Evolutionary conservation across 92 coral and sea anemone species (phyloP).

Genomic region (Epizoanthus ramosus): DNA sequence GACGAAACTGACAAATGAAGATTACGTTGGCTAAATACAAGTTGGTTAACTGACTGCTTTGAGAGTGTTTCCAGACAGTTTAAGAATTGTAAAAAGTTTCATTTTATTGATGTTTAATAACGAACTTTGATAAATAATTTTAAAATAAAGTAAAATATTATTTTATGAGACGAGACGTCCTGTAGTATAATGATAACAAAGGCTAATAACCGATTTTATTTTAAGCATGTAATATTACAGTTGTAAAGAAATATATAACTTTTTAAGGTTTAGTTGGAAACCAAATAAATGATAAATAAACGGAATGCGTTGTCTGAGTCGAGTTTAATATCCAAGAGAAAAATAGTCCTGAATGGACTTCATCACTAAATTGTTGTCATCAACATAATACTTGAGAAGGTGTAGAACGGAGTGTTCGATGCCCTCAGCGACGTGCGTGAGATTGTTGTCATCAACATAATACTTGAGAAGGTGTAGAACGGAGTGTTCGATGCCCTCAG

Average conservation of each 20-base stretch:
- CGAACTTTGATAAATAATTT: not conserved
- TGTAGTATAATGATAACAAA: not conserved
- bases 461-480: too few relatives aligned
- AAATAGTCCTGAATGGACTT: too few relatives aligned
- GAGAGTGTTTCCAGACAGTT: too few relatives aligned
- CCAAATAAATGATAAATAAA: not conserved
- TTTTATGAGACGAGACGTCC: not conserved
- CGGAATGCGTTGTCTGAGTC: not conserved
- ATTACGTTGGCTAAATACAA: too few relatives aligned
- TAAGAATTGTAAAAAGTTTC: not conserved
- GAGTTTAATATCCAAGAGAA: not conserved
- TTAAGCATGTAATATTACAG: not conserved
- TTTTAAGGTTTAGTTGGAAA: slow-evolving; percentile 15
- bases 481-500: too few relatives aligned
- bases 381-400: too few relatives aligned
- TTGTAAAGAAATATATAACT: not conserved
- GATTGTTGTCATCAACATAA: too few relatives aligned
- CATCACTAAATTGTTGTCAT: too few relatives aligned
- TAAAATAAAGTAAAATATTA: not conserved
- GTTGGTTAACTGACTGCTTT: too few relatives aligned
- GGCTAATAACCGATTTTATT: not conserved
- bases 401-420: too few relatives aligned
- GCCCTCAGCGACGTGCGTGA: too few relatives aligned
- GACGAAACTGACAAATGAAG: too few relatives aligned
- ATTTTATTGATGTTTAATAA: not conserved